Conservation (phyloP, 1,140 invertebrate species). For the Dinothrombium tinctorium region DNA sequence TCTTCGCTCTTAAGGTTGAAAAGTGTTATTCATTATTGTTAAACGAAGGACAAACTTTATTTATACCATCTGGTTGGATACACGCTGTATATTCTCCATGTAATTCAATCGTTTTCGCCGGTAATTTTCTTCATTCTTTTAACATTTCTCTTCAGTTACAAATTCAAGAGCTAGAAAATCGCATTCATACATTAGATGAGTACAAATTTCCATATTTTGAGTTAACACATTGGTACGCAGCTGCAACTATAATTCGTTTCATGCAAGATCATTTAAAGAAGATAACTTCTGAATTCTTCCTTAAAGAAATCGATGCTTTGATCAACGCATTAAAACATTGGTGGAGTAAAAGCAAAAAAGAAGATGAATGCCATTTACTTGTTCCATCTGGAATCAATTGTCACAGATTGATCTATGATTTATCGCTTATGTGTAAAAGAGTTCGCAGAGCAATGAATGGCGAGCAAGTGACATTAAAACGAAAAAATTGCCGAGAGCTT, state of each 20-base stretch:
- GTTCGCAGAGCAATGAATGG: too few relatives aligned
- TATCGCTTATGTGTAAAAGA: too few relatives aligned
- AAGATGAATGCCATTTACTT: too few relatives aligned
- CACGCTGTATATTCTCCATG: constrained; percentile 72
- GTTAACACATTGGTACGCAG: constrained; percentile 68
- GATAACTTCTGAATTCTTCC: too few relatives aligned
- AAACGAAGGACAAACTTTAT: constrained; percentile 38
- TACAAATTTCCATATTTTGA: constrained; percentile 70
- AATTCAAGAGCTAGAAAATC: constrained; percentile 61
- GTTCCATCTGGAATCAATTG: too few relatives aligned
- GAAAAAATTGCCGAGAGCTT: too few relatives aligned
- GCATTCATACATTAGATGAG: constrained; percentile 51
- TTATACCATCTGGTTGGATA: constrained; percentile 84
- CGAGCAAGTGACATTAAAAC: too few relatives aligned
- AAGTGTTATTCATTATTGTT: constrained; percentile 12
- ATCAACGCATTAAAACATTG: too few relatives aligned
- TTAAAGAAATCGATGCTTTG: too few relatives aligned
- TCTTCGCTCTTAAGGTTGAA: not conserved
- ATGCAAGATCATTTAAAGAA: constrained; percentile 26
- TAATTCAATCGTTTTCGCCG: constrained; percentile 77
- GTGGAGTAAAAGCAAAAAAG: too few relatives aligned
- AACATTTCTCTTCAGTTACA: constrained; percentile 70
- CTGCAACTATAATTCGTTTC: constrained; percentile 41
- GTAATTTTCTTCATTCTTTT: constrained; percentile 64
- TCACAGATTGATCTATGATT: too few relatives aligned